These are phyloP conservation scores for Pteronotus mesoamericanus DNA, from an alignment of 2,797 vertebrate species.

Conservation along the genomic window DNA sequence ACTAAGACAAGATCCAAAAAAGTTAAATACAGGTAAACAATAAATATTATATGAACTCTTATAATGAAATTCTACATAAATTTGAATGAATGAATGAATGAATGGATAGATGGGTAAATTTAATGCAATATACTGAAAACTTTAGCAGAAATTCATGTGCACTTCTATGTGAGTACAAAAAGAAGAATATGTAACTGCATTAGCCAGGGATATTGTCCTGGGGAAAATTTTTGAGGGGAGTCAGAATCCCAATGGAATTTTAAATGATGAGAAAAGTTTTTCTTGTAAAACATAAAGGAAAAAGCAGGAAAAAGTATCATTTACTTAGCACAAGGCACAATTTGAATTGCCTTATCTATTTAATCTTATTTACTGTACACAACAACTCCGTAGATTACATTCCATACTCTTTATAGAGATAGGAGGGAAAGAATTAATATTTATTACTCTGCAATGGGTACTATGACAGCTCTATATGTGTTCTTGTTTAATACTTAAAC, in stretches of 20 bases:
- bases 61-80: not conserved
- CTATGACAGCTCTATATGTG: not conserved
- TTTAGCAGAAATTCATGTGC: not conserved
- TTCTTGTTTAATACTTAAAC: not conserved
- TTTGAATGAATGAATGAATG: not conserved
- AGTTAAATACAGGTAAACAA: not conserved
- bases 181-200: not conserved
- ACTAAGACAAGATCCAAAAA: not conserved
- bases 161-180: not conserved
- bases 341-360: not conserved
- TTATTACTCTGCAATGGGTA: not conserved
- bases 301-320: not conserved
- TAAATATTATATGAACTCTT: not conserved
- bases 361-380: not conserved
- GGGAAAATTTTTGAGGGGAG: not conserved
- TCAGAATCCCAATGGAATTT: not conserved
- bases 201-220: not conserved
- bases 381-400: not conserved
- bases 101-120: not conserved
- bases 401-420: not conserved
- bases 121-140: not conserved
- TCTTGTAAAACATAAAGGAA: not conserved
- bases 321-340: not conserved
- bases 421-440: not conserved
- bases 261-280: not conserved